Percentiles rank a stretch among this genome's conserved stretches.
Evolutionary conservation across 1,140 invertebrate species (phyloP).

Genomic region (Drosophila kanapiae): DNA sequence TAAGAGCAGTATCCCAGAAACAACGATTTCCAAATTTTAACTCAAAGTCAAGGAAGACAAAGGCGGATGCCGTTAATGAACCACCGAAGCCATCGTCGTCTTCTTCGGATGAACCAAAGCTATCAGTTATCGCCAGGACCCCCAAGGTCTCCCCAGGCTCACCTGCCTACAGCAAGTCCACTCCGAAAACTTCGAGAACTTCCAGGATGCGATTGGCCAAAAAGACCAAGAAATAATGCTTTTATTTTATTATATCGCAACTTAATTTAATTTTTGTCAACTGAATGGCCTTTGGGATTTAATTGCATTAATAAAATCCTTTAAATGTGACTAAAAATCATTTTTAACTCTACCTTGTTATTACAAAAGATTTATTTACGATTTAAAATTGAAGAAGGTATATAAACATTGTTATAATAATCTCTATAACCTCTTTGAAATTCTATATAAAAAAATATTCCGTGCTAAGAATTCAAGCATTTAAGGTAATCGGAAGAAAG

Average conservation of each 20-base stretch:
- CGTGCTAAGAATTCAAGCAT: not conserved
- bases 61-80: not conserved
- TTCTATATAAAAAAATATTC: not conserved
- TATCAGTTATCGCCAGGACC: constrained; percentile 28
- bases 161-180: not conserved
- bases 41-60: not conserved
- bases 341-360: too few species aligned
- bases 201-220: constrained; percentile 37
- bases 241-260: not conserved
- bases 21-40: not conserved
- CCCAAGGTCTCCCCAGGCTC: constrained; percentile 20
- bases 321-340: too few species aligned
- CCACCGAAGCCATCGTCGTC: not conserved
- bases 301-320: not conserved
- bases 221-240: constrained; percentile 34
- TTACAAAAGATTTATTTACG: too few species aligned
- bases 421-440: not conserved
- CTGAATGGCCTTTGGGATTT: too few species aligned
- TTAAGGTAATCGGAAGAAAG: not conserved
- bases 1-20: not conserved
- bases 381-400: too few species aligned
- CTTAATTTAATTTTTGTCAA: not conserved
- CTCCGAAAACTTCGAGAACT: constrained; percentile 6
- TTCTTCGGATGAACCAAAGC: not conserved
- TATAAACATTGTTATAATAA: not conserved